Evolutionary conservation across 2,888 invertebrate species (phyloP).

Genomic region (Saturnia pavonia): DNA sequence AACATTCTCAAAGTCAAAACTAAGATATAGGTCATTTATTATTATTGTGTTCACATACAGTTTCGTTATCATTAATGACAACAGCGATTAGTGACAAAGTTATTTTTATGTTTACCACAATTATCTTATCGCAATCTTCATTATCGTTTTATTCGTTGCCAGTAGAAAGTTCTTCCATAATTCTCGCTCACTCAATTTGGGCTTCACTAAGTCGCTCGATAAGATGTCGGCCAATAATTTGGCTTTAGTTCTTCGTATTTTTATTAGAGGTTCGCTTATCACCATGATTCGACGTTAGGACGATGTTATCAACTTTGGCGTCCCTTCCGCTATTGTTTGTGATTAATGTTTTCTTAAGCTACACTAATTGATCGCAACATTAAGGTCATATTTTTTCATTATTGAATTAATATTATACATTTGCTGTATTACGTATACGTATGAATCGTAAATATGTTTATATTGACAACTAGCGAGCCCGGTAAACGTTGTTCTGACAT

Average conservation of each 20-base stretch:
- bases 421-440: neutral
- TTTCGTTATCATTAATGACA: constrained; percentile 19
- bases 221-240: constrained; percentile 72
- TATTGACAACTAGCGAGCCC: neutral
- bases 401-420: neutral
- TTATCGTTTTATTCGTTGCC: constrained; percentile 70
- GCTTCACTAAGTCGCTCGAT: constrained; percentile 67
- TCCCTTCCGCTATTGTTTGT: constrained; percentile 46
- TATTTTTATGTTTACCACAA: constrained; percentile 58
- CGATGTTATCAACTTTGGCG: constrained; percentile 69
- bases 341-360: neutral
- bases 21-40: neutral
- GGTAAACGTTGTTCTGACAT: too few species aligned
- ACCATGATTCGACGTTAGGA: constrained; percentile 61
- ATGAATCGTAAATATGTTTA: neutral
- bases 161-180: constrained; percentile 75
- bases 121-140: constrained; percentile 73
- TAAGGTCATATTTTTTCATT: neutral
- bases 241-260: constrained; percentile 61
- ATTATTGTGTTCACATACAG: neutral
- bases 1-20: neutral
- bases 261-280: constrained; percentile 71
- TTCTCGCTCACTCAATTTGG: constrained; percentile 75
- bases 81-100: constrained; percentile 30
- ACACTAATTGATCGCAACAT: neutral